Base-by-base conservation (phyloP, 2,113 vertebrate genomes). In the Albula glossodonta region DNA sequence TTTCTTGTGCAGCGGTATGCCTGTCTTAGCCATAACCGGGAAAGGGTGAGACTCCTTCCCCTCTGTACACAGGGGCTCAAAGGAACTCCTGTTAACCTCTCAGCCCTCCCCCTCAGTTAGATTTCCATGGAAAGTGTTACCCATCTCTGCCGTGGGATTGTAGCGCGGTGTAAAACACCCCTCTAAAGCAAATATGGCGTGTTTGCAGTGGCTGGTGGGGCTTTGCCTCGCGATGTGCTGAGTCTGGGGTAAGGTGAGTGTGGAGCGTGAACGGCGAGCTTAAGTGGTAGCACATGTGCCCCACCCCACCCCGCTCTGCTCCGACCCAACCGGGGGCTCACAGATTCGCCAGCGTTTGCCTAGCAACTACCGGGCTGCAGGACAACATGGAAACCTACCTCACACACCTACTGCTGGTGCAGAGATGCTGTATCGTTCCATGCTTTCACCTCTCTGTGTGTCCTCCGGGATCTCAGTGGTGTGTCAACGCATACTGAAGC, bases 271-370 rank as follows among this genome's bases (percentile, higher is more conserved):
- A 74, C n/a, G 11, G 53, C 11, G 63, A 66, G 60, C 13, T 78
- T 85, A 85, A 85, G 51, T 79, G 77, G 53, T 79, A 80, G 78
- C 84, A 85, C 53, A 51, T 85, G 84, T 80, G 70, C 41, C 6
- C 8, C 19, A 12, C 12, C 83, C 52, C n/a, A 56, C 19, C 51
- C 74, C 41, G 10, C 52, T 78, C 83, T 78, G 83, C 25, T 78
- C 25, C 70, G 17, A 19, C 22, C 22, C 70, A 10, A 8, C n/a
- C 70, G 6, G 51, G 51, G 17, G 51, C 41, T 74, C 22, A 9
- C 70, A 74, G 70, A 74, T 5, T n/a, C n/a, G 19, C 22, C 19
- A 22, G 17, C n/a, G 63, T 70, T 3, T 9, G 63, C 22, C 6
- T 70, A 70, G 63, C 70, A 74, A n/a, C 70, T 74, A 22, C 8